A percentile compares a stretch with the other conserved stretches of the same genome.
These are phyloP conservation scores for Meiosimyza platycephala DNA, from an alignment of 2,888 invertebrate species.

Conservation along the genomic window DNA sequence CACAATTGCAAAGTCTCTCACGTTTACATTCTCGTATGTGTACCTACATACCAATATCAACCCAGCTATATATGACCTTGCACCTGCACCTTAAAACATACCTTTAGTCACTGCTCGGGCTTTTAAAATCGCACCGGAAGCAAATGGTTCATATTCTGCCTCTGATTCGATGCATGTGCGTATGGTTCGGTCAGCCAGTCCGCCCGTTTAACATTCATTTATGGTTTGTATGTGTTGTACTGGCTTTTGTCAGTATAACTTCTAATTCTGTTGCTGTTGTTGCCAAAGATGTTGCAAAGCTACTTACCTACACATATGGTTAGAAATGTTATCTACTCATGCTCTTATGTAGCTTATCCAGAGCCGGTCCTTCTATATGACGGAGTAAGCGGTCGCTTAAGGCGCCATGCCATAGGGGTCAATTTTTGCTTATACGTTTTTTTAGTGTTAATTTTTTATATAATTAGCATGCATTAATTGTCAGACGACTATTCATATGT, in stretches of 20 bases:
- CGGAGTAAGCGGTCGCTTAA: no score
- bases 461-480: no score
- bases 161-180: slow-evolving; percentile 1
- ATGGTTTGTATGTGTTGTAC: background rate
- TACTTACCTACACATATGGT: background rate
- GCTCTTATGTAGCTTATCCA: no score
- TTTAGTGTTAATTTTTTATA: no score
- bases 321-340: no score
- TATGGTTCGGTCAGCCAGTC: background rate
- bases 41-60: background rate
- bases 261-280: slow-evolving; percentile 1
- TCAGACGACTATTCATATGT: no score
- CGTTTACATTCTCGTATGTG: background rate
- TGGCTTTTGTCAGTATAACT: background rate
- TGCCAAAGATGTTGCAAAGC: slow-evolving; percentile 4
- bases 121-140: slow-evolving; percentile 26
- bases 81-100: background rate
- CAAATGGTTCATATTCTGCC: slow-evolving; percentile 7
- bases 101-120: background rate
- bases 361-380: no score
- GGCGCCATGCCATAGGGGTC: no score
- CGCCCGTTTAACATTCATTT: no score
- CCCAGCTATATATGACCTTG: no score
- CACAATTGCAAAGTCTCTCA: background rate
- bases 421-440: no score